Evolutionary conservation across 2,888 invertebrate genomes (phyloP), one percentile per base, ranked within the genome.

Genomic region (Empis livida): DNA sequence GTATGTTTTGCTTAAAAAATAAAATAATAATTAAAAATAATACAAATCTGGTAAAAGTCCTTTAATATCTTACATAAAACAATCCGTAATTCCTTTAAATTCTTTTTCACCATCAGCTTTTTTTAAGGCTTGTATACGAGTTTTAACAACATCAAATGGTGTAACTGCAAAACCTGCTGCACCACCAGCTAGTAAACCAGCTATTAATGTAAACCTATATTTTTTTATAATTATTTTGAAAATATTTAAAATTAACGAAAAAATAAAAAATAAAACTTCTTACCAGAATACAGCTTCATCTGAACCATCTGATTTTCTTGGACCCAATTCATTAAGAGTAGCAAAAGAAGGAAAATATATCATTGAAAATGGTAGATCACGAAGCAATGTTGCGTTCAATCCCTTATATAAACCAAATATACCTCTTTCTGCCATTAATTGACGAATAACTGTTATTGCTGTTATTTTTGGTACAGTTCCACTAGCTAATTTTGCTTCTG

Each of bases 311-410:
- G n/a, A n/a, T n/a, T n/a, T n/a, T n/a, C n/a, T n/a, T n/a, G n/a
- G n/a, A 27, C 88, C 93, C 49, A 91, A 65, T 51, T 79, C 76
- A 65, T 93, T 94, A 32, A 96, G 73, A 47, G 86, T 82, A 17
- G 94, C 94, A 67, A 95, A 96, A 50, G 92, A 70, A 15, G 95
- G 95, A 71, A 96, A 96, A 72, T 96, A 96, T 42, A 95, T 81
- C 27, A 93, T 73, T 42, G 93, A 94, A 73, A 96, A 96, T 37
- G 87, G 82, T 9, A 96, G 84, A 65, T 96, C 95, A 50, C 95
- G 72, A 0, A 86, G 74, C 59, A 84, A 84, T 0, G 95, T 96
- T 2, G 95, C 92, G 10, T 82, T 82, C 8, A 84, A 80, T 14
- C 96, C 96, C 64, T 84, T 85, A 71, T 95, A 96, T 44, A 96